Conservation (phyloP, 2,113 vertebrate genomes). For the Motacilla alba region DNA sequence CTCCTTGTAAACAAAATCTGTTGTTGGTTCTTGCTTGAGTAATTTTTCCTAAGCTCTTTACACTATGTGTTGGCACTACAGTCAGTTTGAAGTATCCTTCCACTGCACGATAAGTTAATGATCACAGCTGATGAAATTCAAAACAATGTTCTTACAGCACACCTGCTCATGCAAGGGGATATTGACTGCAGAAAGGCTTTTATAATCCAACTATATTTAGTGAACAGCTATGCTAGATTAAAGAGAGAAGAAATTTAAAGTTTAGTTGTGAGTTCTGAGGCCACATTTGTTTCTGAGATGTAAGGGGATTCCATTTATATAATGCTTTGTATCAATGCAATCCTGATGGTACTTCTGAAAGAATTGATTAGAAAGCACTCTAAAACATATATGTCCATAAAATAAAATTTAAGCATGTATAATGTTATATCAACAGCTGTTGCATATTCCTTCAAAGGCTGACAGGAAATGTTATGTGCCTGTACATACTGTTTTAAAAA, state of each 20-base stretch:
- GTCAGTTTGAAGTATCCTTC: constrained; percentile 9
- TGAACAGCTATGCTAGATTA: not conserved
- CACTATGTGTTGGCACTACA: not conserved
- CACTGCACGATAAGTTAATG: not conserved
- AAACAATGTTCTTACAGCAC: not conserved
- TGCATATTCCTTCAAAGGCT: not conserved
- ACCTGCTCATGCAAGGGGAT: not conserved
- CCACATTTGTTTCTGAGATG: not conserved
- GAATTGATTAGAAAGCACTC: not conserved
- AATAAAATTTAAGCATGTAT: not conserved
- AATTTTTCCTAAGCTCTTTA: constrained; percentile 10
- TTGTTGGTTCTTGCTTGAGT: constrained; percentile 29
- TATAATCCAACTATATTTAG: not conserved
- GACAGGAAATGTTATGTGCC: not conserved
- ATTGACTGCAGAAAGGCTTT: not conserved
- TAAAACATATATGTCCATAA: not conserved
- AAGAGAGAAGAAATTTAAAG: not conserved
- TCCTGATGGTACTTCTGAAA: not conserved
- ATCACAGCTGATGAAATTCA: constrained; percentile 14
- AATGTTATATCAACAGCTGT: not conserved
- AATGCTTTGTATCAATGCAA: not conserved
- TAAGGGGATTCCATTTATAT: not conserved
- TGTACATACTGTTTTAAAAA: not conserved
- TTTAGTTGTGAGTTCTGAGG: not conserved
- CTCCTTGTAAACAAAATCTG: constrained; percentile 45